Evolutionary conservation across 2,888 invertebrate species (phyloP).

Genomic region (Drosophila borborema): DNA sequence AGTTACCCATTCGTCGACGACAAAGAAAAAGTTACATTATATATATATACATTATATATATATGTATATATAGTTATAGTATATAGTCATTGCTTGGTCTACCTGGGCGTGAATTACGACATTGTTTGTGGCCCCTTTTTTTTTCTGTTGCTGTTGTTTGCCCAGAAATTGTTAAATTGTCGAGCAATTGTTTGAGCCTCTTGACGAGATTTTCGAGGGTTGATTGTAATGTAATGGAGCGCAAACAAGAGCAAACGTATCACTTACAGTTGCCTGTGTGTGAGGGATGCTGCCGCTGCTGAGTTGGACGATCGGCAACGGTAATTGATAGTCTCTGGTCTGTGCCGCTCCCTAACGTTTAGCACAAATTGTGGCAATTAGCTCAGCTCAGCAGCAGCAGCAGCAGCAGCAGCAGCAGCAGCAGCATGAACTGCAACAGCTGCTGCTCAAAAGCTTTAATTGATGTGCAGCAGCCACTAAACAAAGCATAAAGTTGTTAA

Average conservation of each 20-base stretch:
- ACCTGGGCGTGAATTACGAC: conserved; percentile 83
- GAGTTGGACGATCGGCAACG: conserved; percentile 34
- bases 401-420: conserved; percentile 44
- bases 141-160: conserved; percentile 24
- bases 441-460: conserved; percentile 68
- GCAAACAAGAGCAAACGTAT: conserved; percentile 58
- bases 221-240: conserved; percentile 52
- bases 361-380: conserved; percentile 79
- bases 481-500: conserved; percentile 82
- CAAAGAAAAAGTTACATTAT: conserved; percentile 72
- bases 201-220: conserved; percentile 58
- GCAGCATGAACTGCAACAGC: conserved; percentile 40
- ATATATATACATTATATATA: conserved; percentile 24
- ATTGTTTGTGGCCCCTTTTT: conserved; percentile 64
- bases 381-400: conserved; percentile 53
- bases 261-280: conserved; percentile 58
- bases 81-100: conserved; percentile 37
- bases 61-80: conserved; percentile 5
- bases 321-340: conserved; percentile 71
- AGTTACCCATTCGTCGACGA: conserved; percentile 76
- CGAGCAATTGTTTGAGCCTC: conserved; percentile 54
- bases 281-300: conserved; percentile 44
- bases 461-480: conserved; percentile 61
- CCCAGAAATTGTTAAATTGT: conserved; percentile 81
- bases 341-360: conserved; percentile 65